A percentile compares a stretch with the other conserved stretches of the same genome.
These are phyloP conservation scores for Choloepus didactylus DNA, from an alignment of 2,797 vertebrate genomes.

Conservation along the genomic window DNA sequence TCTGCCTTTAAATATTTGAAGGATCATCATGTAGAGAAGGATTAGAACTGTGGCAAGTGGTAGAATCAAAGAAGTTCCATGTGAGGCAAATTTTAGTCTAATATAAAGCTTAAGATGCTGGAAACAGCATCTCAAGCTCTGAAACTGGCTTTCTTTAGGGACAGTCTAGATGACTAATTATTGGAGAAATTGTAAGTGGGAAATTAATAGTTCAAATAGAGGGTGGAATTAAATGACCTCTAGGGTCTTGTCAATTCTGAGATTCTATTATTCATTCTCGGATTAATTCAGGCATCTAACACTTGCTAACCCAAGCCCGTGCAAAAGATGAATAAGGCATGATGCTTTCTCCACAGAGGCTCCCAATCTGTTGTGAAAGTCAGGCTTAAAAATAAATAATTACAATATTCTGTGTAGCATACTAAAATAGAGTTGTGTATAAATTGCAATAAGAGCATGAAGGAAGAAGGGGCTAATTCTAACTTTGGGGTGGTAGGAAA, in stretches of 20 bases:
- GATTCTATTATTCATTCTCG: background rate
- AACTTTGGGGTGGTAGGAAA: background rate
- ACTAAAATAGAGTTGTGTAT: background rate
- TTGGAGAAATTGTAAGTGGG: background rate
- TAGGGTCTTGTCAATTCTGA: background rate
- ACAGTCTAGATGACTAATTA: background rate
- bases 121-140: background rate
- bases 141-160: background rate
- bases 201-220: background rate
- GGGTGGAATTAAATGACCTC: background rate
- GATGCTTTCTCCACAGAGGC: background rate
- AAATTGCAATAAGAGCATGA: background rate
- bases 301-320: background rate
- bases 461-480: background rate
- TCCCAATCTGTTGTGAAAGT: background rate
- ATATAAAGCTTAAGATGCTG: background rate
- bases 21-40: background rate
- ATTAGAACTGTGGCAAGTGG: background rate
- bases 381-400: background rate
- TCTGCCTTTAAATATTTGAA: background rate
- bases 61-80: background rate
- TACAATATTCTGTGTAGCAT: background rate
- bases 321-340: background rate
- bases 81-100: background rate
- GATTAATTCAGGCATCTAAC: background rate